phyloP scores from a whole-genome alignment of 1,140 invertebrate genomes.

The Drosophila varians region DNA sequence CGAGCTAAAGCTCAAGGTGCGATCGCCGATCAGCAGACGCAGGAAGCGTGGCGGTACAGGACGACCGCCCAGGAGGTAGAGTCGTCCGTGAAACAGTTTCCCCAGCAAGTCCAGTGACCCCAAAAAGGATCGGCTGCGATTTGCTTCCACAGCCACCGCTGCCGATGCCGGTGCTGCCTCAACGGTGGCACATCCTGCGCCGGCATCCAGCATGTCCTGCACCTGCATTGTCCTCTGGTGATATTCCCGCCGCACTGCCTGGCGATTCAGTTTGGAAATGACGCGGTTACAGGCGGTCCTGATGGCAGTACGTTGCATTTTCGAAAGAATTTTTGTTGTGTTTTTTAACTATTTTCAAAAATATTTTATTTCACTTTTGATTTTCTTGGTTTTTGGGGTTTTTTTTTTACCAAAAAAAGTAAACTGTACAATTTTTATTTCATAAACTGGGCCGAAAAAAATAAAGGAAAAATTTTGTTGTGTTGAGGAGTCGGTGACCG shows the following conservation, averaged over 20 bases:
- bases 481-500: neutral
- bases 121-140: neutral
- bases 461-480: neutral
- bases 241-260: neutral
- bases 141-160: too few relatives aligned
- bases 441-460: neutral
- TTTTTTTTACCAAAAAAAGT: too few relatives aligned
- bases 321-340: neutral
- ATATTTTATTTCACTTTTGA: too few relatives aligned
- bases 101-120: conserved; percentile 3
- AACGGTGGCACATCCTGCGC: neutral
- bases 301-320: neutral
- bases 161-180: neutral
- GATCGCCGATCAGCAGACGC: neutral
- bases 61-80: neutral
- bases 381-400: too few relatives aligned
- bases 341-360: too few relatives aligned
- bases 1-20: neutral
- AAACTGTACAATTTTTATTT: neutral
- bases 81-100: neutral
- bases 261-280: neutral
- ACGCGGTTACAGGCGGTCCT: neutral
- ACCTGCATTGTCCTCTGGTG: too few relatives aligned
- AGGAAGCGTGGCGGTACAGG: neutral
- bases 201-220: neutral